Conservation (phyloP, 2,797 vertebrate species). For the Chromis chromis region DNA sequence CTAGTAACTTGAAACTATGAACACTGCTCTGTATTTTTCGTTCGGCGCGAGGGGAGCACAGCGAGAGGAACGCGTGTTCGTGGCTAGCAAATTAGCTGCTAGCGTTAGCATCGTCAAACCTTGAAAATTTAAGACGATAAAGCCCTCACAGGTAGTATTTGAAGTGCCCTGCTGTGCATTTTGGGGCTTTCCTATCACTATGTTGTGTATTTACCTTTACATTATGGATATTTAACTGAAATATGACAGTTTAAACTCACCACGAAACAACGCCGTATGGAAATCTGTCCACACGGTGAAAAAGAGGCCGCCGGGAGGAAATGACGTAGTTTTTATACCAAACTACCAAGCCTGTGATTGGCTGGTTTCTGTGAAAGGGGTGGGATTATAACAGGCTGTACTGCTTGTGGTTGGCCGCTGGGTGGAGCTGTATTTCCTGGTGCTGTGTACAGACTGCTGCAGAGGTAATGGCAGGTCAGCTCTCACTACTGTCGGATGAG, state of each 20-base stretch:
- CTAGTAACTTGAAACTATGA: rapidly evolving
- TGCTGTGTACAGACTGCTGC: no score
- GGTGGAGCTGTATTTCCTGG: conserved; percentile 3
- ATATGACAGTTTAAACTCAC: conserved; percentile 69
- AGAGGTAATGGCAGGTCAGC: conserved; percentile 38
- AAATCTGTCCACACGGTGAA: conserved; percentile 82
- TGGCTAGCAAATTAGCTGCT: conserved; percentile 54
- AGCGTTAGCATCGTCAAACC: conserved; percentile 34
- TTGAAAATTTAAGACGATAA: rapidly evolving
- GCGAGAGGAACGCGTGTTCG: conserved; percentile 63
- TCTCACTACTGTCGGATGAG: conserved; percentile 48
- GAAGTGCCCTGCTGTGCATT: rapidly evolving
- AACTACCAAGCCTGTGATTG: conserved; percentile 60
- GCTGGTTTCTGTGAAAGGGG: neutral
- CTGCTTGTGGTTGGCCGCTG: neutral
- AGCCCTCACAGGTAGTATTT: rapidly evolving
- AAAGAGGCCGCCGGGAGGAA: conserved; percentile 79
- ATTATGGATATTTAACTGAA: neutral
- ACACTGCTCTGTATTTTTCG: rapidly evolving
- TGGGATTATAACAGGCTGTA: neutral
- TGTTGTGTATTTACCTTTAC: rapidly evolving
- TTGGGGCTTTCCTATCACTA: rapidly evolving
- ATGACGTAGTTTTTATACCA: conserved; percentile 71
- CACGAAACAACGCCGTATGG: conserved; percentile 91
- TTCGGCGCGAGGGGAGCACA: neutral